A percentile compares a stretch with the other conserved stretches of the same genome.
Conservation (phyloP, 2,888 invertebrate genomes). For the Nephrotoma appendiculata region DNA sequence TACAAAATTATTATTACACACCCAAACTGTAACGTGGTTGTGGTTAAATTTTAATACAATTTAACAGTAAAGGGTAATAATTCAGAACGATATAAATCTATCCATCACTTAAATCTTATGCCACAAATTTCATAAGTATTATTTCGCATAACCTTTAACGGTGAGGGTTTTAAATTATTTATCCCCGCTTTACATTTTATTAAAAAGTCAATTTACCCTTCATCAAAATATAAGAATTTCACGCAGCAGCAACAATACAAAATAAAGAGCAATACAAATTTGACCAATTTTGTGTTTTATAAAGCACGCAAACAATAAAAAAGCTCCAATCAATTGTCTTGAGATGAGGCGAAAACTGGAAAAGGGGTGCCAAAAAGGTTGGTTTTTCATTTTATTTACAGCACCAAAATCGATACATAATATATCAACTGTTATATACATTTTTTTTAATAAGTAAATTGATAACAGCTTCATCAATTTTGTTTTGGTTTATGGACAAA, state of each 20-base stretch:
- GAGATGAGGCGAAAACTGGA: background rate
- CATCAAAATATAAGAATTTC: background rate
- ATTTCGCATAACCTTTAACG: background rate
- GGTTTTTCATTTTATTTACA: background rate
- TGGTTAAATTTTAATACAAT: background rate
- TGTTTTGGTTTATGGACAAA: background rate
- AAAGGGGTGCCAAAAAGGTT: background rate
- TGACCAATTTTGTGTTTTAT: background rate
- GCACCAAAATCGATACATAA: background rate
- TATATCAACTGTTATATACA: background rate
- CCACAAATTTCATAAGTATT: background rate
- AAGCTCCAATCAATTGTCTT: background rate
- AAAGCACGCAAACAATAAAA: background rate
- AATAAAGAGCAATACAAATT: background rate
- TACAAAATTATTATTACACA: background rate
- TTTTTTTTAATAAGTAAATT: background rate
- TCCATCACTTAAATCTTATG: background rate
- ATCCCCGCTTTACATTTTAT: background rate
- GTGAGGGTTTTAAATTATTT: background rate
- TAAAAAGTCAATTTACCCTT: background rate
- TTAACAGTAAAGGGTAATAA: background rate
- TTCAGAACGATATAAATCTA: background rate
- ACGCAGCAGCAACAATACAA: background rate
- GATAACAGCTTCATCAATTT: background rate
- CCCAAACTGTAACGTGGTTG: background rate